Base-by-base conservation (phyloP, 2,888 invertebrate genomes). In the Oscheius myriophilus region DNA sequence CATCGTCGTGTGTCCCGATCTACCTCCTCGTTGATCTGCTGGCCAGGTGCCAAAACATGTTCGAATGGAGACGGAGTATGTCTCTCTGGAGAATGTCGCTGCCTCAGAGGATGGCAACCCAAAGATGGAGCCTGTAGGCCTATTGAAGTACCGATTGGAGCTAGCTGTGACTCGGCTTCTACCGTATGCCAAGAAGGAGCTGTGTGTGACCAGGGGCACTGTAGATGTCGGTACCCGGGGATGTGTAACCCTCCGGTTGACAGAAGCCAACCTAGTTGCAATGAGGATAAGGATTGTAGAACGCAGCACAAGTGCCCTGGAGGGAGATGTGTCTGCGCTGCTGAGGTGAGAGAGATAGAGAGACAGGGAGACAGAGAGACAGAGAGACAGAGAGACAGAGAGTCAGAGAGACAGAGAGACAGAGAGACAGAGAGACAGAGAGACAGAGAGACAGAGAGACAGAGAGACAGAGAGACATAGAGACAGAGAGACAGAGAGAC, bases 21-120 rank as follows among this genome's bases (percentile, higher is more conserved):
- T 46, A 6, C 54, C 0, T 58, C 64, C 43, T 41, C 52, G 43
- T 54, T 73, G 70, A 49, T 70, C 54, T 75, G 80, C 67, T 72
- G 65, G 45, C 79, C 79, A 2, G 75, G 73, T 14, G 72, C 74
- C n/a, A 64, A 57, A 14, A 57, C 67, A 2, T 83, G 82, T 58
- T 75, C 75, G 21, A 69, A 67, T 49, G 75, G 78, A 42, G 67
- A 78, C 23, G 82, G 82, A 0, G 53, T 72, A 43, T 84, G 83
- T 67, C 51, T 80, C 2, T 63, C 74, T 7, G 75, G 72, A 0
- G 52, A 71, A 39, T 83, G 83, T 59, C 73, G 80, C 41, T 83
- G 83, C 59, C 26, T 69, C 11, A 46, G 71, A 14, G 75, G 76
- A 12, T 75, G 52, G 65, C 71, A 72, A 16, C 69, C 74, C 18